Evolutionary conservation across 2,888 invertebrate species (phyloP).

Genomic region (Ariolimax columbianus): DNA sequence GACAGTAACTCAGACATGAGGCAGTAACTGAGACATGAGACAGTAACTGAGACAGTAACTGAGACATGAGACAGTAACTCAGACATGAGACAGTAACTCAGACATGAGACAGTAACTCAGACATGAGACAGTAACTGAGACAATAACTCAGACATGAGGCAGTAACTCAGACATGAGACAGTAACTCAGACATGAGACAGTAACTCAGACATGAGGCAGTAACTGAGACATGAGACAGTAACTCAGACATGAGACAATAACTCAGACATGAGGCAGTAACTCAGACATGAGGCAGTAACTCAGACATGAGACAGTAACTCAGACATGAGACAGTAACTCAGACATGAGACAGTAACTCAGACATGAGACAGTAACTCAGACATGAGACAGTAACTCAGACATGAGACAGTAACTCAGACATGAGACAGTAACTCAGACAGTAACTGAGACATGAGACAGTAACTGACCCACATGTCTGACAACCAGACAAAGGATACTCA

Average conservation of each 20-base stretch:
- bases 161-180: neutral
- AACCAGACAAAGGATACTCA: constrained; percentile 87
- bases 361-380: neutral
- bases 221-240: neutral
- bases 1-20: neutral
- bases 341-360: neutral
- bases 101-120: neutral
- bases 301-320: neutral
- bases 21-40: neutral
- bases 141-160: neutral
- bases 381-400: neutral
- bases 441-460: neutral
- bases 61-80: neutral
- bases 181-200: neutral
- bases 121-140: neutral
- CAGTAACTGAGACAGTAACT: no score
- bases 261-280: neutral
- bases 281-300: neutral
- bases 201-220: neutral
- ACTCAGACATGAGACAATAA: neutral
- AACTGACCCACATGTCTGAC: no score
- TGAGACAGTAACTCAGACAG: no score
- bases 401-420: neutral
- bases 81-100: neutral
- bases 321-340: neutral